These are phyloP conservation scores for Vimba vimba DNA, from an alignment of 2,113 vertebrate species.

Conservation along the genomic window DNA sequence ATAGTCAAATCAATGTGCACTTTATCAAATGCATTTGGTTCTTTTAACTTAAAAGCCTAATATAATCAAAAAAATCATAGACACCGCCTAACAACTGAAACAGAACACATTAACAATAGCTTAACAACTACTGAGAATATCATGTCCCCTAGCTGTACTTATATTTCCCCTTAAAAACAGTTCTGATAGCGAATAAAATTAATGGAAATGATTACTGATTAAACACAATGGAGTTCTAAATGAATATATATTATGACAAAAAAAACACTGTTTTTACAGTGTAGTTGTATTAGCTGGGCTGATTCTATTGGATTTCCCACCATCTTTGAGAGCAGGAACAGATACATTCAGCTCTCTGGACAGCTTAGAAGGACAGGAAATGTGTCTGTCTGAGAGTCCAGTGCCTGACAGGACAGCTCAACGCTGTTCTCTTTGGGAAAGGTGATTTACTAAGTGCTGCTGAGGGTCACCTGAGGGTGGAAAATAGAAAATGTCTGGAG, in stretches of 20 bases:
- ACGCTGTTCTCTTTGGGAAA: conserved; percentile 59
- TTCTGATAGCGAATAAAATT: neutral
- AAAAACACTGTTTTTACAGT: neutral
- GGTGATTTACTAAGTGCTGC: conserved; percentile 64
- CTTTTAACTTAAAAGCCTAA: too few relatives aligned
- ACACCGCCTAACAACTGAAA: neutral
- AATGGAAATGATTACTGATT: neutral
- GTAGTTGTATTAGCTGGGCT: neutral
- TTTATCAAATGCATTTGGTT: neutral
- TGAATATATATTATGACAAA: neutral
- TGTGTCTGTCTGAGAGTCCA: conserved; percentile 62
- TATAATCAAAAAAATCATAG: neutral
- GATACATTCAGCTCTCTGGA: conserved; percentile 47
- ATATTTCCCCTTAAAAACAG: neutral
- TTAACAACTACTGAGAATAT: conserved; percentile 1
- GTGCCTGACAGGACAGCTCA: conserved; percentile 61
- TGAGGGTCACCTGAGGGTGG: conserved; percentile 59
- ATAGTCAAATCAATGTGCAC: neutral
- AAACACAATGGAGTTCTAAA: neutral
- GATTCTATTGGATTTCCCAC: conserved; percentile 59
- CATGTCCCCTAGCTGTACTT: neutral
- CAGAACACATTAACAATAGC: neutral
- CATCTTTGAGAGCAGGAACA: conserved; percentile 67
- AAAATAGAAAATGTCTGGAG: conserved; percentile 38
- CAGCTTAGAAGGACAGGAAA: neutral